phyloP scores from a whole-genome alignment of 30 jellyfish, hydroid and myxozoan species.

The Hydractinia symbiolongicarpus region DNA sequence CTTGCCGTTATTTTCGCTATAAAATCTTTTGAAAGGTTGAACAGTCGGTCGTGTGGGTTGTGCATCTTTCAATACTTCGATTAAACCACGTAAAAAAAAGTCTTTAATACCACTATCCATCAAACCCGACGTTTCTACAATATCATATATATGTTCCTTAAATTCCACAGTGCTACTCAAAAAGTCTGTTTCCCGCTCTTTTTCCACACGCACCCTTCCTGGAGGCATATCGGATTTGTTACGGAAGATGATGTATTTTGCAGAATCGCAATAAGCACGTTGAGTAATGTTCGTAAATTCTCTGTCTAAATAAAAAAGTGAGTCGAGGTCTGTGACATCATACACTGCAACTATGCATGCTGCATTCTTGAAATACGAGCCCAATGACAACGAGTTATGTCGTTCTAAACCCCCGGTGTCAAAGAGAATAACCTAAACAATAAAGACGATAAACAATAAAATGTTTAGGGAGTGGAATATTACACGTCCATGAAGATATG shows the following conservation, averaged over 20 bases:
- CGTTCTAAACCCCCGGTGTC: slow-evolving; percentile 17
- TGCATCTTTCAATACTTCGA: not conserved
- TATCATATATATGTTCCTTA: not conserved
- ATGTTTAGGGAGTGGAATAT: too few relatives aligned
- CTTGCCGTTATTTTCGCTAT: too few relatives aligned
- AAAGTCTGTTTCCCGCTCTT: not conserved
- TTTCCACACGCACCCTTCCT: not conserved
- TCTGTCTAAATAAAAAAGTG: not conserved
- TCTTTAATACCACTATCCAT: not conserved
- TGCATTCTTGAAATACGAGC: slow-evolving; percentile 15
- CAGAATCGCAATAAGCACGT: not conserved
- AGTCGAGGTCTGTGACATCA: slow-evolving; percentile 18
- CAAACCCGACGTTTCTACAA: not conserved
- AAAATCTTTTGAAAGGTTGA: too few relatives aligned
- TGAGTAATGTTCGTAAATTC: not conserved
- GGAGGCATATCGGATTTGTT: slow-evolving; percentile 21
- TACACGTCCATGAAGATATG: too few relatives aligned
- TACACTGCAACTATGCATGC: slow-evolving; percentile 18
- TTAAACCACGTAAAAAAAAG: not conserved
- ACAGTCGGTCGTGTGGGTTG: slow-evolving; percentile 1
- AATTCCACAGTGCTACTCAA: not conserved
- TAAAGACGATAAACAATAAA: too few relatives aligned
- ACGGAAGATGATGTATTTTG: slow-evolving; percentile 21
- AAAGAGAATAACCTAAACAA: not conserved
- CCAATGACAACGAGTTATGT: slow-evolving; percentile 9